Base-by-base conservation (phyloP, 2,113 vertebrate species). In the Synodontis membranacea region DNA sequence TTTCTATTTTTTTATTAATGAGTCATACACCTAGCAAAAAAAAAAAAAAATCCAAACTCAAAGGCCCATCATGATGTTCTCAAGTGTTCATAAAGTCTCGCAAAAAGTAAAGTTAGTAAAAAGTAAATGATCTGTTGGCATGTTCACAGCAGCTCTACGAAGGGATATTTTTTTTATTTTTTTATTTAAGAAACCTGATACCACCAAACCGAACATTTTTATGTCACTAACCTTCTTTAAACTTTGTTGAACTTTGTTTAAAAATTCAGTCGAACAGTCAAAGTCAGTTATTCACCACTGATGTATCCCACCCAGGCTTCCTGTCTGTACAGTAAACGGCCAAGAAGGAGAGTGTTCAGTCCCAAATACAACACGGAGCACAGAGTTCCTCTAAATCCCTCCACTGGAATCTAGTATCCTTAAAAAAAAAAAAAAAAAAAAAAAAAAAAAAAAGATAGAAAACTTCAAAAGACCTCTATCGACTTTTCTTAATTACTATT, bases 351-450 rank as follows among this genome's bases (percentile, higher is more conserved):
- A 87, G 54, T 17, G 82, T 86, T 78, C 82, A 62, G 52, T 58
- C 86, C 82, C 87, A 88, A 88, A 74, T 42, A 90, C 58, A 88
- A 88, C 82, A 86, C 9, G 0, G n/a, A 80, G 58, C 46, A n/a
- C 39, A 86, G 50, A 70, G 80, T 39, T 75, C 58, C 60, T 87
- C 48, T 48, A 37, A 70, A 79, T 76, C 58, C 72, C 54, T 75
- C 76, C 44, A 52, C 50, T 58, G 64, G 31, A 84, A 79, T 85
- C 48, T 87, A 68, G 31, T 84, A 70, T 8, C 70, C 58, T 62
- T n/a, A 84, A 48, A 48, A 48, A 7, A 48, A 48, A 11, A 48
- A 7, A 48, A 48, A 48, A 48, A 7, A 84, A 48, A 48, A 48
- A 7, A 48, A 56, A 25, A 56, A 21, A 56, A 56, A 56, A 56